Conservation (phyloP, 2,888 invertebrate genomes). For the Caenorhabditis sp. region DNA sequence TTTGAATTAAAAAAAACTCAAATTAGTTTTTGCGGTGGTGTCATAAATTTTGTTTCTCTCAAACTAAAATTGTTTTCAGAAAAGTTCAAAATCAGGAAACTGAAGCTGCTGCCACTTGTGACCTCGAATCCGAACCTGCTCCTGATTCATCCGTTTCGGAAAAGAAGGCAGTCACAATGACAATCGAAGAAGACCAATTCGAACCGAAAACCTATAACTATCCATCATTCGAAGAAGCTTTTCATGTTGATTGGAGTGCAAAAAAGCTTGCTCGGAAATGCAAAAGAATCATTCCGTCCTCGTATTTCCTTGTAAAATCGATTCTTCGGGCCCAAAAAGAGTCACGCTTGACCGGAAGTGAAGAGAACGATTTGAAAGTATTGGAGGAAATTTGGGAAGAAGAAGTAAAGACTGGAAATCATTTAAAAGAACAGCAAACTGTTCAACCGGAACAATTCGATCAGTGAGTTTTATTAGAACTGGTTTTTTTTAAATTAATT, state of each 20-base stretch:
- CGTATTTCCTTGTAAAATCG: constrained; percentile 46
- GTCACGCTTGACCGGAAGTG: constrained; percentile 17
- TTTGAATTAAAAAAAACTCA: no score
- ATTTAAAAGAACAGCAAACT: constrained; percentile 25
- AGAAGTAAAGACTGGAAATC: constrained; percentile 30
- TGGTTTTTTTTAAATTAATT: neutral
- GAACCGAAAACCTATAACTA: constrained; percentile 22
- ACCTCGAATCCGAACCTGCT: neutral
- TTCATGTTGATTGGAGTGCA: constrained; percentile 51
- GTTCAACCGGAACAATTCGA: constrained; percentile 35
- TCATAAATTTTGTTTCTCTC: neutral
- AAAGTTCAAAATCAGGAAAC: constrained; percentile 6
- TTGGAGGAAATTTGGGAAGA: constrained; percentile 29
- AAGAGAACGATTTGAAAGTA: constrained; percentile 19
- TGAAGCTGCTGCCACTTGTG: neutral
- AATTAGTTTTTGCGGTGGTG: no score
- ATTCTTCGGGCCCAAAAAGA: constrained; percentile 40
- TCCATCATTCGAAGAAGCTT: constrained; percentile 52
- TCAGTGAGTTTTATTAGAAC: constrained; percentile 22
- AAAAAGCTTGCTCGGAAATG: constrained; percentile 45
- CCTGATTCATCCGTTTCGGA: neutral
- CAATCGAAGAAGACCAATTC: constrained; percentile 17
- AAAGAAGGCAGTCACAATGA: constrained; percentile 5
- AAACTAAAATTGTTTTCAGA: constrained; percentile 8
- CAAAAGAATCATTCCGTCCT: constrained; percentile 41